These are phyloP conservation scores for Candidula unifasciata DNA, from an alignment of 2,888 invertebrate species.

Conservation along the genomic window DNA sequence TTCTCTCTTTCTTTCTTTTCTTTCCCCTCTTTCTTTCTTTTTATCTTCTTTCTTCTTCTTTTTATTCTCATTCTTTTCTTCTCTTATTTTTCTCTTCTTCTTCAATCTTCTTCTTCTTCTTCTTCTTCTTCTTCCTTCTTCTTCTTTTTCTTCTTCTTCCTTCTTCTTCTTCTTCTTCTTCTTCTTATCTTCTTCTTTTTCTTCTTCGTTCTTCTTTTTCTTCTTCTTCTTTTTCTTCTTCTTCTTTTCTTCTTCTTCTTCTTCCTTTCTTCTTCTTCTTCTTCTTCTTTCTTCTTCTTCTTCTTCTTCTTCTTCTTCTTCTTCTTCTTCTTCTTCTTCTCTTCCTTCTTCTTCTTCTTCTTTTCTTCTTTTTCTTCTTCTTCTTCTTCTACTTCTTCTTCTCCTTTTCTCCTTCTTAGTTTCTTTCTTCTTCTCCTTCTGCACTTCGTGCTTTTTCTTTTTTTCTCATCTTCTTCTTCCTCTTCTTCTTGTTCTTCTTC, in stretches of 20 bases:
- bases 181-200: too few relatives aligned
- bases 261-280: too few relatives aligned
- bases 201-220: too few relatives aligned
- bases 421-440: not conserved
- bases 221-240: not conserved
- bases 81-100: not conserved
- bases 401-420: not conserved
- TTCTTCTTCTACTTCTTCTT: conserved; percentile 15
- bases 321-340: not conserved
- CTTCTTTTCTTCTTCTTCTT: not conserved
- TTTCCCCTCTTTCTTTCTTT: not conserved
- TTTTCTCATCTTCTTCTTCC: too few relatives aligned
- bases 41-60: not conserved
- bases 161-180: not conserved
- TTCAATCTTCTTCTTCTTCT: too few relatives aligned
- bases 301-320: not conserved
- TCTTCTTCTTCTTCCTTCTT: not conserved
- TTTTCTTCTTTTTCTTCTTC: conserved; percentile 11
- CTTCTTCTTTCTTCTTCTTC: too few relatives aligned
- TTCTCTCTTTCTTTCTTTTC: not conserved
- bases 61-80: not conserved
- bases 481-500: not conserved
- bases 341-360: conserved; percentile 11
- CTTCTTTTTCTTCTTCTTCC: not conserved
- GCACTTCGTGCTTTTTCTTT: not conserved